Conservation (phyloP, 2,113 vertebrate species). For the Aspidoscelis tigris region DNA sequence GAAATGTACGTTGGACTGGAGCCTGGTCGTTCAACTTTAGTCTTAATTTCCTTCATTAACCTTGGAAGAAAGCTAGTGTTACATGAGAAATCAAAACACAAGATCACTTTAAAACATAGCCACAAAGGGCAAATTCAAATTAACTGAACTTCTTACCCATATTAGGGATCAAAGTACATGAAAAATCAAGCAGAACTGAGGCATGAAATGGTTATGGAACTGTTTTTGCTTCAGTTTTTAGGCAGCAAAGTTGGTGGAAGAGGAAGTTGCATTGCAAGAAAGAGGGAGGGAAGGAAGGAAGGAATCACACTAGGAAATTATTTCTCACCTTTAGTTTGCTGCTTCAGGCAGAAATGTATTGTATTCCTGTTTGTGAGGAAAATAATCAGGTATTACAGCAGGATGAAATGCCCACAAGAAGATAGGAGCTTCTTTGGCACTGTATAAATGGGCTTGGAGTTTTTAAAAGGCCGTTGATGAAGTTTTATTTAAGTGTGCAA, state of each 20-base stretch:
- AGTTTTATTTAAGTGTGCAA: neutral
- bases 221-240: constrained; percentile 46
- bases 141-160: constrained; percentile 67
- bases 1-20: constrained; percentile 46
- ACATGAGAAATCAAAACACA: constrained; percentile 58
- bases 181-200: constrained; percentile 67
- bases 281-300: neutral
- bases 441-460: constrained; percentile 32
- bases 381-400: constrained; percentile 25
- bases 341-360: constrained; percentile 38
- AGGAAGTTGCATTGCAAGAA: constrained; percentile 46
- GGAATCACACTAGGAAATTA: constrained; percentile 43
- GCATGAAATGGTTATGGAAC: constrained; percentile 64
- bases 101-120: constrained; percentile 47
- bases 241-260: constrained; percentile 42
- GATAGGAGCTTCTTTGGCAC: constrained; percentile 17
- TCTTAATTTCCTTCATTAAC: constrained; percentile 57
- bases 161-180: constrained; percentile 70
- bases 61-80: constrained; percentile 48
- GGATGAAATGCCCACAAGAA: neutral
- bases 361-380: constrained; percentile 30
- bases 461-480: constrained; percentile 1
- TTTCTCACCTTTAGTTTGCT: constrained; percentile 57
- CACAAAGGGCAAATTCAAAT: constrained; percentile 49
- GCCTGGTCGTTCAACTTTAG: constrained; percentile 44